Evolutionary conservation across 2,797 vertebrate species (phyloP).

Genomic region (Threskiornis aethiopicus): DNA sequence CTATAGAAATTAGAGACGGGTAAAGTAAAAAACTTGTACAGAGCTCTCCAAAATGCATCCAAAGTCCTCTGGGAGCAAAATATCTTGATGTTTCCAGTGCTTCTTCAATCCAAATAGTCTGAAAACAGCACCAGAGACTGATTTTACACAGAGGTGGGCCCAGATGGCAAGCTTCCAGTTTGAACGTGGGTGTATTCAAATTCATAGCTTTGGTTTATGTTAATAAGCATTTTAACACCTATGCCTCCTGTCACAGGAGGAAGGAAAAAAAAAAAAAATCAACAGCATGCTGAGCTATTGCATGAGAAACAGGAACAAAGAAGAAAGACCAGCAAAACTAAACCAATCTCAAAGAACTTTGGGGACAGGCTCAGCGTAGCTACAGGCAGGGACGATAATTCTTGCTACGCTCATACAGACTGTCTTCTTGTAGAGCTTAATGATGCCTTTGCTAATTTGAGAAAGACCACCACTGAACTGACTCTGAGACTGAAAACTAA

Average conservation of each 20-base stretch:
- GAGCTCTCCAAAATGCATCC: background rate
- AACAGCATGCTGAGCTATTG: background rate
- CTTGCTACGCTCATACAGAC: background rate
- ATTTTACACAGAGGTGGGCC: background rate
- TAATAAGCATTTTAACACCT: conserved; percentile 21
- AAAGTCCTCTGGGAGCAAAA: background rate
- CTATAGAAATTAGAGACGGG: background rate
- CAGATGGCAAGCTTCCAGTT: background rate
- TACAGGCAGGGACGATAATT: background rate
- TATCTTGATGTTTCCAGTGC: background rate
- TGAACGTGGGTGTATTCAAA: background rate
- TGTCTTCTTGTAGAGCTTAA: background rate
- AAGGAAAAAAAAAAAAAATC: background rate
- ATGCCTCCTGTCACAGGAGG: background rate
- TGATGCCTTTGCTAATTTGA: background rate
- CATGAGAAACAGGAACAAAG: background rate
- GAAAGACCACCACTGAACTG: background rate
- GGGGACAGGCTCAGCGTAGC: background rate
- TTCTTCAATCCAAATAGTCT: background rate
- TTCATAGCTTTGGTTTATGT: background rate
- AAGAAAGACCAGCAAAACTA: background rate
- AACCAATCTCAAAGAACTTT: background rate
- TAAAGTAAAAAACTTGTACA: background rate
- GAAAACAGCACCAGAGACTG: background rate
- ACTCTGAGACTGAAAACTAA: background rate